Evolutionary conservation across 2,113 vertebrate genomes (phyloP), one percentile per base, ranked within the genome.

Genomic region (Urocynchramus pylzowi): DNA sequence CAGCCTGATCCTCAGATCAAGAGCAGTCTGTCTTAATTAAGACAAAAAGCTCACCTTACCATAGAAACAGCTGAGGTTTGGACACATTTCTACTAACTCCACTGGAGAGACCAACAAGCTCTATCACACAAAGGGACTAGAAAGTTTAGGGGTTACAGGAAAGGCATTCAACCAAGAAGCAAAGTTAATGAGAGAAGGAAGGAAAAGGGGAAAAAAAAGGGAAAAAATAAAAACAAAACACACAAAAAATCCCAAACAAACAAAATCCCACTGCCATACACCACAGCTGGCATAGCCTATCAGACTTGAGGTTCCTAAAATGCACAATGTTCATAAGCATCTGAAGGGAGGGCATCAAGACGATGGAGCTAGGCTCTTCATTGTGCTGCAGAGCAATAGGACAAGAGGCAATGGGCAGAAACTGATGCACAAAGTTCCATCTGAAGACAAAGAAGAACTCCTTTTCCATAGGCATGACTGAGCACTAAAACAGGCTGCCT

Each of bases 341-440:
- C 22, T 49, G 35, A 84, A 83, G 30, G 17, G 17, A 61, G 4
- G 8, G 7, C 31, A 33, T 27, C 39, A 60, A 76, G 12, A 63
- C 15, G 15, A 56, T 20, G 15, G 11, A 33, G 5, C 15, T 17
- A 69, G 26, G 21, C 24, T 41, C 54, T 39, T 52, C 19, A 14
- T 3, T 0, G 1, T 26, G 16, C 33, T 21, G 37, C 28, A 0
- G 0, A 74, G 33, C 28, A 67, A 33, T 3, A 59, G 44, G 60
- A 82, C 52, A 74, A 59, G 44, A 67, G 23, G 28, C 37, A 59
- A 39, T 1, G 6, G 23, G 23, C 11, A 52, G 69, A 52, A 74
- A 45, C 3, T 10, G 33, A 74, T 20, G 13, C 53, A 67, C 33
- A 12, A 82, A 60, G 45, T 18, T 82, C 39, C n/a, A 82, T 13